Evolutionary conservation across 2,888 invertebrate genomes (phyloP), one percentile per base, ranked within the genome.

Genomic region (Parelbella ahira): DNA sequence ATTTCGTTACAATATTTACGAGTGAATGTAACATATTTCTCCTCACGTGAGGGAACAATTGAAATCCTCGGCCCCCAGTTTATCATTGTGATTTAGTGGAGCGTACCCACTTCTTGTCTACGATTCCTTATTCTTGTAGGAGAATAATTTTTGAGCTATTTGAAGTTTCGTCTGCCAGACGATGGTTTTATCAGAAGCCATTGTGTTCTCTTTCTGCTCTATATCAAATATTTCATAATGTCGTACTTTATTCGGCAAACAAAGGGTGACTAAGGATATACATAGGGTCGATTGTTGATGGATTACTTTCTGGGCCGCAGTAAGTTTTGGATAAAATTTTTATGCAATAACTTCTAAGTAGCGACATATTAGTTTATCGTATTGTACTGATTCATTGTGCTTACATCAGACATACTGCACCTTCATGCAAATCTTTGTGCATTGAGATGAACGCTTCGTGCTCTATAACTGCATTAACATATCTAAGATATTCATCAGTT

Each of bases 1-100:
- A 60, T 60, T 53, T 53, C 47, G 54, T 58, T 61, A 50, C 56
- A 60, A 66, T 68, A 68, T 70, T 71, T 70, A 69, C 56, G 58
- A 59, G 42, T 15, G 38, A 56, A 56, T 54, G 41, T 44, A 42
- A 33, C 49, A 49, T 54, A 69, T 72, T 67, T 68, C 66, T 70
- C 67, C 61, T 60, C 65, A 56, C 54, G 56, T 51, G 51, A 55
- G 49, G 51, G 51, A 54, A 59, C 63, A 59, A 67, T 67, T 59
- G 60, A 60, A 54, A 58, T 60, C 56, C 55, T 53, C 63, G 55
- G 55, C 63, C 51, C 58, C 53, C 54, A 53, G 55, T 58, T 66
- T 64, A 60, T 56, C 53, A 56, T 48, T 53, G 48, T 65, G 61
- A 74, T 71, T 68, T 69, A 72, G 56, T 63, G 55, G 54, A 57